These are phyloP conservation scores for Melieria omissa DNA, from an alignment of 2,888 invertebrate genomes.

Conservation along the genomic window DNA sequence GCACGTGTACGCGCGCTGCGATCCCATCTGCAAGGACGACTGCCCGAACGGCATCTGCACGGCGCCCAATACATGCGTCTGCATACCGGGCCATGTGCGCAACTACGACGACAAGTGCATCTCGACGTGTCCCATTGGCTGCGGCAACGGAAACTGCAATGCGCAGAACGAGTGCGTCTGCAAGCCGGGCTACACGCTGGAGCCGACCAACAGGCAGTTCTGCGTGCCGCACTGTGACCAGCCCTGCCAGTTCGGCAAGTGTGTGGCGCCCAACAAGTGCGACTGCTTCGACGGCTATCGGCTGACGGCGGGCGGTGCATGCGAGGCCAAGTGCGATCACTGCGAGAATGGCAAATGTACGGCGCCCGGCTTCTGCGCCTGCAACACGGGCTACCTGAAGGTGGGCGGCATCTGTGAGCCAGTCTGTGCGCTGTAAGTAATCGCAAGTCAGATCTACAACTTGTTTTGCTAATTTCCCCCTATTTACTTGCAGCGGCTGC, in stretches of 20 bases:
- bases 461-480: not conserved
- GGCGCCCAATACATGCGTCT: slow-evolving; percentile 68
- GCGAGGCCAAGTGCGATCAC: slow-evolving; percentile 65
- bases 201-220: slow-evolving; percentile 56
- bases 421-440: slow-evolving; percentile 58
- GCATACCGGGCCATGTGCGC: slow-evolving; percentile 65
- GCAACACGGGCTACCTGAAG: slow-evolving; percentile 69
- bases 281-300: slow-evolving; percentile 56
- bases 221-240: slow-evolving; percentile 60
- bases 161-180: slow-evolving; percentile 60
- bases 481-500: slow-evolving; percentile 55
- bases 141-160: slow-evolving; percentile 69
- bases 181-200: slow-evolving; percentile 61
- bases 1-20: slow-evolving; percentile 68
- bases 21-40: slow-evolving; percentile 66
- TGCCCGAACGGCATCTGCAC: slow-evolving; percentile 70
- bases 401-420: slow-evolving; percentile 64
- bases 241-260: slow-evolving; percentile 57
- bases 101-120: slow-evolving; percentile 68
- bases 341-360: slow-evolving; percentile 71
- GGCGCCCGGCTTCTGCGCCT: slow-evolving; percentile 72
- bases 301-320: slow-evolving; percentile 52
- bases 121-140: slow-evolving; percentile 77
- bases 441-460: slow-evolving; percentile 1
- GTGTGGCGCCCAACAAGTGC: slow-evolving; percentile 59